Base-by-base conservation (phyloP, 2,888 invertebrate species). In the Hyppa rectilinea region DNA sequence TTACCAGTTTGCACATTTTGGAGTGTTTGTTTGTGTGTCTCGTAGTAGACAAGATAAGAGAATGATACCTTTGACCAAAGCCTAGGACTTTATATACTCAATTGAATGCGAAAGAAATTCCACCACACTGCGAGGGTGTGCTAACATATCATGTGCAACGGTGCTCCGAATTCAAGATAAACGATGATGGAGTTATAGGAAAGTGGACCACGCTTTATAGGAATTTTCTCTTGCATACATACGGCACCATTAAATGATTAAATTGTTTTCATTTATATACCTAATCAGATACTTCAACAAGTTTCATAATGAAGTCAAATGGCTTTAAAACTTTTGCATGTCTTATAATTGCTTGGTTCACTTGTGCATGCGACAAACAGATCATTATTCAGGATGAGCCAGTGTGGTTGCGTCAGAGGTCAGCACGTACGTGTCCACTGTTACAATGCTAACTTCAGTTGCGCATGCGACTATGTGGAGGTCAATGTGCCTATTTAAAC, bases 1-100 rank as follows among this genome's bases (percentile, higher is more conserved):
- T 91, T 92, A 96, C 96, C 94, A 95, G 93, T 88, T 96, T 96
- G 90, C 91, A 94, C 96, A 96, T 96, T 87, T 93, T 93, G 87
- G 76, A 88, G 64, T 63, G 53, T 82, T 85, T 86, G 80, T 80
- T 86, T 87, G 75, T 85, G 56, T 82, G 71, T 81, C 79, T 89
- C 74, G 80, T 81, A 82, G 82, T 83, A 73, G 78, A 80, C 68
- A 77, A 85, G 77, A 81, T 75, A 80, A 87, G 80, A 79, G 85
- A 92, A 89, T 91, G 90, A 88, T 93, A 87, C 84, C 78, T 84
- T 87, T 82, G 63, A 66, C 71, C 75, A 61, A 71, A 75, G 74
- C 75, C 65, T 74, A 69, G 70, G 80, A 80, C 86, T 91, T 91
- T 95, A 95, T 93, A 94, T 95, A 95, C 87, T 79, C 56, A 68